Percentiles rank a stretch among this genome's conserved stretches.
These are phyloP conservation scores for Julus scandinavius DNA, from an alignment of 2,888 invertebrate genomes.

Conservation along the genomic window DNA sequence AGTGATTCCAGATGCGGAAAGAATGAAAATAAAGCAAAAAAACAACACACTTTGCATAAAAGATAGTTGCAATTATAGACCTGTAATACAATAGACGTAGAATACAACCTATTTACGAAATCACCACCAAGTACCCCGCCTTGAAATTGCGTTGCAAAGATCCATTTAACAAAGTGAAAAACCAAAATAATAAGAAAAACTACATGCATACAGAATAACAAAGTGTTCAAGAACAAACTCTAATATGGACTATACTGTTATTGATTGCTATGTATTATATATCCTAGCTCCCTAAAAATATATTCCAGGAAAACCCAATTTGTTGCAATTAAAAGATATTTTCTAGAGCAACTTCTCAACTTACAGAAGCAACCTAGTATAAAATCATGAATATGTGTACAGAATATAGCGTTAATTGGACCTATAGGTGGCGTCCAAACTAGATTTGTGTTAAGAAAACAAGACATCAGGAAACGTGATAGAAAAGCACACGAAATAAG, in stretches of 20 bases:
- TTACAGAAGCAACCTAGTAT: neutral
- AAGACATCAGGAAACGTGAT: conserved; percentile 35
- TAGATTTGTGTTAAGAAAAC: conserved; percentile 39
- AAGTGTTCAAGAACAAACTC: no score
- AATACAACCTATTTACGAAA: conserved; percentile 1
- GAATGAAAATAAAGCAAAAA: neutral
- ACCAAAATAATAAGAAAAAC: neutral
- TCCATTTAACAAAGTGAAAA: conserved; percentile 18
- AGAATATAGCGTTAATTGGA: neutral
- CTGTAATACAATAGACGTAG: neutral
- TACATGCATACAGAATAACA: neutral
- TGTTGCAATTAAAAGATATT: no score
- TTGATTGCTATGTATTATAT: neutral
- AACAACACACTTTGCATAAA: neutral
- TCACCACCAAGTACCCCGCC: neutral
- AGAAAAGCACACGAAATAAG: neutral
- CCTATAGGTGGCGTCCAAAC: conserved; percentile 14
- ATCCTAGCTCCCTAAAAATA: neutral
- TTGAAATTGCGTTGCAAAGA: conserved; percentile 7
- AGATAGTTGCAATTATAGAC: neutral
- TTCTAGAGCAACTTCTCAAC: neutral
- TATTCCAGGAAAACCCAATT: neutral
- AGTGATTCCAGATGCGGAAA: neutral
- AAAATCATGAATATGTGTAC: neutral
- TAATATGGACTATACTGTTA: neutral